These are phyloP conservation scores for Anarhynchus alexandrinus DNA, from an alignment of 2,113 vertebrate genomes.

Conservation along the genomic window DNA sequence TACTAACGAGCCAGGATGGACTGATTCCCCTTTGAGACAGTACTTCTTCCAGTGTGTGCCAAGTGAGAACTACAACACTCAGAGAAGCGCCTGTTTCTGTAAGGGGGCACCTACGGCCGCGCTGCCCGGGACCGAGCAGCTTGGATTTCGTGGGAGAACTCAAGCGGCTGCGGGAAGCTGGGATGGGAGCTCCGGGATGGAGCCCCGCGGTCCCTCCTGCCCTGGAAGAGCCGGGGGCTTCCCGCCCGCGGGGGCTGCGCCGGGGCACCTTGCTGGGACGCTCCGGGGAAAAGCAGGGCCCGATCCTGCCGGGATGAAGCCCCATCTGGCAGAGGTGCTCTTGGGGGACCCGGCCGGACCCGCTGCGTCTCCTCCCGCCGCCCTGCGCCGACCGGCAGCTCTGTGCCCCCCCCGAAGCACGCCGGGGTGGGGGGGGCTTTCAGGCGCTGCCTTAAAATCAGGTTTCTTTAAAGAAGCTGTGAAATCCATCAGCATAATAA, in stretches of 20 bases:
- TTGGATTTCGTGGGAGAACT: neutral
- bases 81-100: neutral
- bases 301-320: neutral
- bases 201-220: neutral
- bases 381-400: neutral
- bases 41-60: neutral
- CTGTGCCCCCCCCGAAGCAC: accelerated
- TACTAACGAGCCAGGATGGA: neutral
- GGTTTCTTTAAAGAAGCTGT: neutral
- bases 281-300: neutral
- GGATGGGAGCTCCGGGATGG: neutral
- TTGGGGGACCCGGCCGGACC: accelerated
- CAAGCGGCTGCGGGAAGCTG: neutral
- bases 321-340: neutral
- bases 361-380: neutral
- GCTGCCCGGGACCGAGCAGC: neutral
- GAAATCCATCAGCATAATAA: conserved; percentile 30
- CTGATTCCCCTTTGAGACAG: neutral
- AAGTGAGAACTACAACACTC: neutral
- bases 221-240: neutral
- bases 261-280: neutral
- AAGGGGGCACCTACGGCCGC: no score
- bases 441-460: accelerated
- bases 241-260: neutral
- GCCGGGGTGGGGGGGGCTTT: accelerated